Conservation (phyloP, 2,888 invertebrate genomes). For the Pycnomerus fuliginosus region DNA sequence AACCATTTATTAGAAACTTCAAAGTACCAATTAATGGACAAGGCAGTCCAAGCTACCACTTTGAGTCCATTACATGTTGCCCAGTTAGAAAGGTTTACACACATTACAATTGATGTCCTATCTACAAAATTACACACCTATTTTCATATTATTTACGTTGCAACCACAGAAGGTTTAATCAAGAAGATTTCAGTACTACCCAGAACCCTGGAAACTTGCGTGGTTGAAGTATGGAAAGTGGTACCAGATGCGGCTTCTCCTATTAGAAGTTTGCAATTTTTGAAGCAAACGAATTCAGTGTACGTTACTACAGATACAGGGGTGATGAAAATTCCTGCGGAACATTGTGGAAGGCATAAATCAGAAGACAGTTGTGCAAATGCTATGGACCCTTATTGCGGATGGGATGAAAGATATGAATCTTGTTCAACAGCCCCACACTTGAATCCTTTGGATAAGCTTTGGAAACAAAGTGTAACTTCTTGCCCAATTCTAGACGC, state of each 20-base stretch:
- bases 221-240: conserved; percentile 82
- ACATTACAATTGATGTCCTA: conserved; percentile 81
- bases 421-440: conserved; percentile 71
- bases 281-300: conserved; percentile 78
- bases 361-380: conserved; percentile 72
- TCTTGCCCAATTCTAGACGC: conserved; percentile 69
- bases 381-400: conserved; percentile 92
- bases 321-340: conserved; percentile 71
- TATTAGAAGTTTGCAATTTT: conserved; percentile 71
- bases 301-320: conserved; percentile 72
- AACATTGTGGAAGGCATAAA: conserved; percentile 75
- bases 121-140: conserved; percentile 68
- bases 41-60: conserved; percentile 75
- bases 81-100: conserved; percentile 70
- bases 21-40: conserved; percentile 85
- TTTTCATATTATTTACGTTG: conserved; percentile 78
- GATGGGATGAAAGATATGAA: conserved; percentile 81
- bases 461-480: conserved; percentile 73
- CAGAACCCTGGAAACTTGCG: conserved; percentile 69
- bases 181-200: conserved; percentile 80
- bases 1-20: conserved; percentile 61
- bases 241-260: conserved; percentile 58
- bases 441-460: conserved; percentile 61
- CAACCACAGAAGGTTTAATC: conserved; percentile 72
- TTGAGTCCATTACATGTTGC: conserved; percentile 69